Conservation (phyloP, 2,797 vertebrate genomes). For the Heliangelus exortis region DNA sequence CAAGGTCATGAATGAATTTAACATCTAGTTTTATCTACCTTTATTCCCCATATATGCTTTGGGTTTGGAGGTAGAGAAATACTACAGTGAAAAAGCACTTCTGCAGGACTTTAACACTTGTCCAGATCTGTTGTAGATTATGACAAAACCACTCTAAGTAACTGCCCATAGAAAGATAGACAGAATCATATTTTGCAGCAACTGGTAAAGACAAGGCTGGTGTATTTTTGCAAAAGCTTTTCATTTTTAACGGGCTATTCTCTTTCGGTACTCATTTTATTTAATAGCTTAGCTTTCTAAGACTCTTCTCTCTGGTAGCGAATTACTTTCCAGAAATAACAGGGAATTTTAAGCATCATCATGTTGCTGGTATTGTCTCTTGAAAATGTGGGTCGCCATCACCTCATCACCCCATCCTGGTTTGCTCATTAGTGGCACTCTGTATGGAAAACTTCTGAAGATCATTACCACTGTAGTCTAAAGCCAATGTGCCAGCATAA, state of each 20-base stretch:
- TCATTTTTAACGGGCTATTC: slow-evolving; percentile 59
- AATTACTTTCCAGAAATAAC: slow-evolving; percentile 67
- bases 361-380: slow-evolving; percentile 50
- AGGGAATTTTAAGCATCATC: slow-evolving; percentile 50
- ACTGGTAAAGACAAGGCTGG: not conserved
- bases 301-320: slow-evolving; percentile 2
- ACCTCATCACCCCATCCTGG: slow-evolving; percentile 46
- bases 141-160: not conserved
- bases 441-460: slow-evolving; percentile 79
- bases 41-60: not conserved
- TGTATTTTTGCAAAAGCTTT: slow-evolving; percentile 40
- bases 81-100: not conserved
- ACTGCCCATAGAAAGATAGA: not conserved
- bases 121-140: not conserved
- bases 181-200: not conserved
- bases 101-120: not conserved
- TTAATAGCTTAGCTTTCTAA: slow-evolving; percentile 46
- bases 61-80: not conserved
- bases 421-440: slow-evolving; percentile 73
- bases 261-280: slow-evolving; percentile 62
- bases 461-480: slow-evolving; percentile 86
- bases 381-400: slow-evolving; percentile 57
- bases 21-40: not conserved
- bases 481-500: slow-evolving; percentile 83
- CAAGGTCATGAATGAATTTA: not conserved